Evolutionary conservation across 2,113 vertebrate species (phyloP).

Genomic region (Cebidichthys violaceus): DNA sequence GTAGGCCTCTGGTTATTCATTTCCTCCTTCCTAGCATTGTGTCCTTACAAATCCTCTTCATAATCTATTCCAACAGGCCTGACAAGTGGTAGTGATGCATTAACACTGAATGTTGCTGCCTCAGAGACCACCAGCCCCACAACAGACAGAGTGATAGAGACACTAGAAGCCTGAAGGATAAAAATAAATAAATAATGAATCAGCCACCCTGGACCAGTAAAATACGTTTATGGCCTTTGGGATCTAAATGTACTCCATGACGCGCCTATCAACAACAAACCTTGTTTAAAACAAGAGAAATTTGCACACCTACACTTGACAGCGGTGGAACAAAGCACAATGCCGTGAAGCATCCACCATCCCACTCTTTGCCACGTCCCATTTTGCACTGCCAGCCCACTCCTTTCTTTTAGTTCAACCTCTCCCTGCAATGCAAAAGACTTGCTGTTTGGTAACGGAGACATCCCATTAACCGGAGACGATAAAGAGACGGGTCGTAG

Average conservation of each 20-base stretch:
- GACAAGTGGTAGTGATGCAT: conserved; percentile 78
- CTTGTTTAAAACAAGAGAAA: conserved; percentile 31
- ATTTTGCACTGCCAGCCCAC: conserved; percentile 14
- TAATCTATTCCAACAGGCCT: conserved; percentile 65
- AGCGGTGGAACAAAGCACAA: conserved; percentile 1
- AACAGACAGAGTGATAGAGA: conserved; percentile 61
- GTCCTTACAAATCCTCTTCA: conserved; percentile 73
- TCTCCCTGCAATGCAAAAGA: conserved; percentile 5
- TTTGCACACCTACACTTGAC: conserved; percentile 52
- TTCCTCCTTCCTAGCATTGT: conserved; percentile 59
- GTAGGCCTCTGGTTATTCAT: conserved; percentile 48
- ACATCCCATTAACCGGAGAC: conserved; percentile 72
- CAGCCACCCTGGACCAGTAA: conserved; percentile 43
- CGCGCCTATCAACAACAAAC: conserved; percentile 27
- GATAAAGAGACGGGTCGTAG: conserved; percentile 60
- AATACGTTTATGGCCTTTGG: conserved; percentile 41
- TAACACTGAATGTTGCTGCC: conserved; percentile 70
- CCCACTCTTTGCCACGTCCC: conserved; percentile 7
- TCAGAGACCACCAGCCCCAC: conserved; percentile 56
- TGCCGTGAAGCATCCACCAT: conserved; percentile 17
- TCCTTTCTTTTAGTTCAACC: neutral
- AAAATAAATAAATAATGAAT: conserved; percentile 45
- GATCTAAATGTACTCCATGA: conserved; percentile 26
- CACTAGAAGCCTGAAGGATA: conserved; percentile 58
- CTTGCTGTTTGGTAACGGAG: conserved; percentile 77